A percentile compares a stretch with the other conserved stretches of the same genome.
These are phyloP conservation scores for Heliocidaris erythrogramma DNA, from an alignment of 35 echinoderm and acorn worm genomes.

Conservation along the genomic window DNA sequence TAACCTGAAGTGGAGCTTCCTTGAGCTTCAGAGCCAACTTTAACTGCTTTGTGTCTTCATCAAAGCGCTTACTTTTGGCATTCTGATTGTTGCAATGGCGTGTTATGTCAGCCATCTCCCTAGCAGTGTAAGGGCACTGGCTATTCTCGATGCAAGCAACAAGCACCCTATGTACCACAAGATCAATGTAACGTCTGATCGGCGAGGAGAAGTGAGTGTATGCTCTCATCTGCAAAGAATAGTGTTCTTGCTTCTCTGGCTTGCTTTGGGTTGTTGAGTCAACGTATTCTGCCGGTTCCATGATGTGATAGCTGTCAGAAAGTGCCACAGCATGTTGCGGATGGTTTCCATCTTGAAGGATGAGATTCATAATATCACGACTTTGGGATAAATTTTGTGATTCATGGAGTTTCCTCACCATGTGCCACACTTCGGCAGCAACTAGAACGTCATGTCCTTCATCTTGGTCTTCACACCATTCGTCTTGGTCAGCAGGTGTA, in stretches of 20 bases:
- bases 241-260: conserved; percentile 47
- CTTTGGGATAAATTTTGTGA: not conserved
- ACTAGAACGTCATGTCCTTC: conserved; percentile 1
- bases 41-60: conserved; percentile 48
- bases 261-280: conserved; percentile 53
- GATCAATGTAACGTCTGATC: conserved; percentile 79
- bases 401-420: not conserved
- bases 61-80: conserved; percentile 60
- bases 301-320: conserved; percentile 58
- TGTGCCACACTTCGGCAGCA: conserved; percentile 29
- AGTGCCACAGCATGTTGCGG: conserved; percentile 72
- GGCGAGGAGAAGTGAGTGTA: conserved; percentile 95
- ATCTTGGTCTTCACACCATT: not conserved
- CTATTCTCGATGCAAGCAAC: not conserved
- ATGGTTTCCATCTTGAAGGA: conserved; percentile 76
- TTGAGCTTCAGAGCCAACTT: conserved; percentile 65
- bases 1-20: conserved; percentile 51
- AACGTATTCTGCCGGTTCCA: conserved; percentile 67
- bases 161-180: conserved; percentile 84
- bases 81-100: conserved; percentile 76
- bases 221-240: conserved; percentile 56
- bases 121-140: conserved; percentile 56
- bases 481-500: not conserved
- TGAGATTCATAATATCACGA: conserved; percentile 52
- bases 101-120: conserved; percentile 62